Conservation (phyloP, 1,140 invertebrate genomes). For the Solen grandis region DNA sequence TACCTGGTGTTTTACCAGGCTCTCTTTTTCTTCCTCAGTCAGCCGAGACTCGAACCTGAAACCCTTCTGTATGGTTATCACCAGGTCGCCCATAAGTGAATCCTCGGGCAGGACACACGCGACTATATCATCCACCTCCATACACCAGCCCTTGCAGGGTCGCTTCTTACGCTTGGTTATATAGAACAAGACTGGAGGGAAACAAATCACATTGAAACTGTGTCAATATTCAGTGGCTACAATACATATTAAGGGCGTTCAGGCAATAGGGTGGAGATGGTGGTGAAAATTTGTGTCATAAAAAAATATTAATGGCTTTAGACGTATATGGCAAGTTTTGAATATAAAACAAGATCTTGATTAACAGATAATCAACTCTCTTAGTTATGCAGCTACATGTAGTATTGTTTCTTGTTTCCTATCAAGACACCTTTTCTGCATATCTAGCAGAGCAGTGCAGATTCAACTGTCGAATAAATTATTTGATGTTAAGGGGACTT, state of each 20-base stretch:
- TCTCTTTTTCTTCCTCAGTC: constrained; percentile 55
- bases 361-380: background rate
- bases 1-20: constrained; percentile 47
- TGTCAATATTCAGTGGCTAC: background rate
- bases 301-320: background rate
- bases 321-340: background rate
- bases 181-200: constrained; percentile 66
- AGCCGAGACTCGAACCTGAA: constrained; percentile 64
- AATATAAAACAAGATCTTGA: too few relatives aligned
- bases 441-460: background rate
- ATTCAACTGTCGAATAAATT: background rate
- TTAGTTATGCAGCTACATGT: background rate
- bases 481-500: background rate
- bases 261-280: background rate
- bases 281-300: background rate
- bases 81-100: constrained; percentile 51
- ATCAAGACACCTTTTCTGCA: background rate
- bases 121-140: constrained; percentile 67
- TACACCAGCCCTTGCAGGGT: constrained; percentile 61
- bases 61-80: constrained; percentile 56
- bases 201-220: background rate
- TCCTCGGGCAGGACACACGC: constrained; percentile 66
- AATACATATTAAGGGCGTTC: background rate
- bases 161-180: constrained; percentile 64
- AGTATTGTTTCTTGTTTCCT: too few relatives aligned